phyloP scores from a whole-genome alignment of 2,113 vertebrate species.

The Tamias sibiricus region DNA sequence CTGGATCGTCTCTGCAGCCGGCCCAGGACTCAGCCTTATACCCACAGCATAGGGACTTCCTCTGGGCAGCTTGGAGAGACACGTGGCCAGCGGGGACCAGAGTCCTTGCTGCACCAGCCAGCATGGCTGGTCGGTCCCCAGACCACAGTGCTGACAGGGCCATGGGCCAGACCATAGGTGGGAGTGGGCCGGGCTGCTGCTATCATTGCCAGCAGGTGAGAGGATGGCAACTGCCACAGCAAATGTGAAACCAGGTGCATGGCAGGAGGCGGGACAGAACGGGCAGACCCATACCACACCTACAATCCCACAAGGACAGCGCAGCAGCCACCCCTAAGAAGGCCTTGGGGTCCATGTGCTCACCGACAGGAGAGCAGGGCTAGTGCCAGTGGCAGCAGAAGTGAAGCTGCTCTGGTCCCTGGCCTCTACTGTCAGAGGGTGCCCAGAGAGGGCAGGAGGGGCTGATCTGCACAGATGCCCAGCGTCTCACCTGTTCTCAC shows the following conservation, averaged over 20 bases:
- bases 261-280: neutral
- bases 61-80: neutral
- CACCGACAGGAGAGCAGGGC: too few species aligned
- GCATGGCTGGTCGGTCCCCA: neutral
- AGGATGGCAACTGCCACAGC: neutral
- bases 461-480: too few species aligned
- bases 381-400: too few species aligned
- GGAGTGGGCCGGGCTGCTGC: neutral
- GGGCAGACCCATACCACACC: too few species aligned
- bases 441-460: too few species aligned
- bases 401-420: too few species aligned
- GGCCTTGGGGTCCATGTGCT: too few species aligned
- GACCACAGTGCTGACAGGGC: neutral
- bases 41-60: neutral
- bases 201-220: neutral
- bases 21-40: neutral
- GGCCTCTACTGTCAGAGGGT: too few species aligned
- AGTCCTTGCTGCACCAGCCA: neutral
- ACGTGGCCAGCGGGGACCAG: neutral
- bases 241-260: too few species aligned
- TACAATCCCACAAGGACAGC: too few species aligned
- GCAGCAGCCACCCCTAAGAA: too few species aligned
- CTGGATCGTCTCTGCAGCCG: fast-evolving
- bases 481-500: slow-evolving; percentile 91
- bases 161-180: too few species aligned